A percentile compares a stretch with the other conserved stretches of the same genome.
These are phyloP conservation scores for Chymomyza procnemis DNA, from an alignment of 2,888 invertebrate species.

Conservation along the genomic window DNA sequence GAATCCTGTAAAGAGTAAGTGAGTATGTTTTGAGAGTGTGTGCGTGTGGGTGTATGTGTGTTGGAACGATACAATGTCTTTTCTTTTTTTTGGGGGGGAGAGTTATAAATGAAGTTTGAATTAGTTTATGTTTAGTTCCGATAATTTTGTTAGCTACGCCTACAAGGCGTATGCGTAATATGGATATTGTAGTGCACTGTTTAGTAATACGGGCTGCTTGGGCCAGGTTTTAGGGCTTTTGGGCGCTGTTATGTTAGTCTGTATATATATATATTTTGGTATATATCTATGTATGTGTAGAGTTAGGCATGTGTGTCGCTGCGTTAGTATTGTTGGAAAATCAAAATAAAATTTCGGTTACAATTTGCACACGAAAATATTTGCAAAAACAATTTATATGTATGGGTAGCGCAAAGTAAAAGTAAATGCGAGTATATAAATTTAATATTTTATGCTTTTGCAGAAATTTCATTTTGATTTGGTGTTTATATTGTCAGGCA, in stretches of 20 bases:
- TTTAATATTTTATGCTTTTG: conserved; percentile 22
- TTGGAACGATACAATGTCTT: not conserved
- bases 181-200: conserved; percentile 4
- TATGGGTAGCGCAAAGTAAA: conserved; percentile 68
- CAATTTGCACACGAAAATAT: conserved; percentile 32
- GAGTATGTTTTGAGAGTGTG: conserved; percentile 40
- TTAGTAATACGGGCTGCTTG: conserved; percentile 19
- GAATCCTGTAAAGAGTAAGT: conserved; percentile 19
- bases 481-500: conserved; percentile 72
- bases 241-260: conserved; percentile 33
- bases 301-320: conserved; percentile 8
- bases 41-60: not conserved
- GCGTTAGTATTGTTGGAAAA: conserved; percentile 50
- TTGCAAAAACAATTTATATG: conserved; percentile 51
- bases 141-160: conserved; percentile 3
- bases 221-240: conserved; percentile 59
- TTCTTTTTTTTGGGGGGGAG: too few species aligned
- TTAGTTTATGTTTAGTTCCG: not conserved
- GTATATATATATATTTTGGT: conserved; percentile 20
- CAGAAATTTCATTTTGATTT: conserved; percentile 78
- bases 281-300: conserved; percentile 22
- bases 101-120: not conserved
- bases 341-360: conserved; percentile 77
- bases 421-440: conserved; percentile 46
- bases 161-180: conserved; percentile 42